A percentile compares a stretch with the other conserved stretches of the same genome.
Conservation (phyloP, 2,888 invertebrate genomes). For the Leptinotarsa haldemani region DNA sequence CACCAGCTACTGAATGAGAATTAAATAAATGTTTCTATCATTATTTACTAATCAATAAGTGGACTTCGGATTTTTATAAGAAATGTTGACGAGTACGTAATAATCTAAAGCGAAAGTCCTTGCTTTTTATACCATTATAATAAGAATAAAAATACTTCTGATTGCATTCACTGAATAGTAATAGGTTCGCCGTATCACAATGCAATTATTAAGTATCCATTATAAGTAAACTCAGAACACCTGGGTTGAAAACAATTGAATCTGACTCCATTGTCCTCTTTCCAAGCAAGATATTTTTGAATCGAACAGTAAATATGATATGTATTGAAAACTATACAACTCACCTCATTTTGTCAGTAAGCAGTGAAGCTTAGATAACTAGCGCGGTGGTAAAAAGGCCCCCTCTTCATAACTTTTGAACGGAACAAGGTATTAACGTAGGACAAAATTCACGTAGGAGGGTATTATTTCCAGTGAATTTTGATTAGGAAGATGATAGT, state of each 20-base stretch:
- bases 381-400: background rate
- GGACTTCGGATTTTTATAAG: constrained; percentile 42
- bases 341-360: no score
- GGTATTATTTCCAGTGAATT: no score
- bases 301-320: background rate
- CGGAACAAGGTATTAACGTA: no score
- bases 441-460: no score
- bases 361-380: no score
- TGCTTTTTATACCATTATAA: constrained; percentile 32
- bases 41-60: constrained; percentile 30
- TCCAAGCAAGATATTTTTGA: no score
- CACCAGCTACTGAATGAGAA: background rate
- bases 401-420: no score
- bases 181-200: constrained; percentile 19
- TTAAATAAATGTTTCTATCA: constrained; percentile 10
- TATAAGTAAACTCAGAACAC: constrained; percentile 3
- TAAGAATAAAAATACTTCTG: constrained; percentile 35
- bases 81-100: constrained; percentile 34
- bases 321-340: no score
- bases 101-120: constrained; percentile 28
- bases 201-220: constrained; percentile 15
- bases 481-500: background rate
- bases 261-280: background rate
- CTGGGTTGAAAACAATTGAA: background rate
- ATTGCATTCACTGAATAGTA: constrained; percentile 42